Evolutionary conservation across 2,888 invertebrate species (phyloP).

Genomic region (Caenorhabditis panamensis): DNA sequence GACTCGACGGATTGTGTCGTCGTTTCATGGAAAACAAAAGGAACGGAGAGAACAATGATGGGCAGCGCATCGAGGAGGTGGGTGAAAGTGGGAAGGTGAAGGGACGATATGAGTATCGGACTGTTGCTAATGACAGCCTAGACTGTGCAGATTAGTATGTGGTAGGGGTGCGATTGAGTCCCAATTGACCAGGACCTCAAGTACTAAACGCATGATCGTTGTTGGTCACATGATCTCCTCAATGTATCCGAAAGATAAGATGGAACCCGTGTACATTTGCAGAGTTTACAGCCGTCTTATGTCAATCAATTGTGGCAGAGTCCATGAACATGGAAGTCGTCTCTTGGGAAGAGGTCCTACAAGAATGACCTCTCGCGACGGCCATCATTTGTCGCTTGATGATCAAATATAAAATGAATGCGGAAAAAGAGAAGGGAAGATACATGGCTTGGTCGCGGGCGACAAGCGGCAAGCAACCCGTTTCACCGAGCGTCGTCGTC

Average conservation of each 20-base stretch:
- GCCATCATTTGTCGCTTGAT: conserved; percentile 42
- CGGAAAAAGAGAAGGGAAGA: conserved; percentile 45
- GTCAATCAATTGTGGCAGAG: conserved; percentile 7
- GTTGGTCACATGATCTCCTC: too few species aligned
- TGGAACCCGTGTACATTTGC: too few species aligned
- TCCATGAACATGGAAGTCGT: conserved; percentile 2
- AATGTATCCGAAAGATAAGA: too few species aligned
- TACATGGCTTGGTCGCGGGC: conserved; percentile 44
- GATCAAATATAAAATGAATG: conserved; percentile 58
- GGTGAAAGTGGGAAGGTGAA: background rate
- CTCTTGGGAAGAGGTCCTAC: conserved; percentile 16
- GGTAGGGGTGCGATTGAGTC: background rate
- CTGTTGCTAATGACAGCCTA: background rate
- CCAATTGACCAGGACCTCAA: too few species aligned
- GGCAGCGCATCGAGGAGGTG: background rate
- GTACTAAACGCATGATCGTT: too few species aligned
- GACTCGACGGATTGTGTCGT: conserved; percentile 6
- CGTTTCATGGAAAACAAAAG: conserved; percentile 28
- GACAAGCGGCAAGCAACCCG: conserved; percentile 38
- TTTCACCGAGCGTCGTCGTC: conserved; percentile 28
- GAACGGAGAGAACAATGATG: background rate
- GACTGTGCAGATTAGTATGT: background rate
- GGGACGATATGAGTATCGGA: background rate
- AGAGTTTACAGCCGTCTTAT: conserved; percentile 1
- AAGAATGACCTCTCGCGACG: conserved; percentile 39